phyloP scores from a whole-genome alignment of 2,888 invertebrate species.

The Tachina lurida region DNA sequence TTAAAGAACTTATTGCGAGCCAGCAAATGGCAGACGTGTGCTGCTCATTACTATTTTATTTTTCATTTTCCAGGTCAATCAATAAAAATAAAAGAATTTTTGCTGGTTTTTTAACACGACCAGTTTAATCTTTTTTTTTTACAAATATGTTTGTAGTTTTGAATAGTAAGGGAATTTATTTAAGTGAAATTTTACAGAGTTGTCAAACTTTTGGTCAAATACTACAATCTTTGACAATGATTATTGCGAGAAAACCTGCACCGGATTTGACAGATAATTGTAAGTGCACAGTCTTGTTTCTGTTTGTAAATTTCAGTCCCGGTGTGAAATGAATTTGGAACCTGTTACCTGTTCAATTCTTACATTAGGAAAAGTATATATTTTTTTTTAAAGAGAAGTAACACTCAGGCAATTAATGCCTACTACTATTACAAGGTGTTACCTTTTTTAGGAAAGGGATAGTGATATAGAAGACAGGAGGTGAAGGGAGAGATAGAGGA shows the following conservation, averaged over 20 bases:
- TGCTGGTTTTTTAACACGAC: constrained; percentile 14
- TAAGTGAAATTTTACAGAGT: constrained; percentile 17
- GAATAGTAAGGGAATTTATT: constrained; percentile 28
- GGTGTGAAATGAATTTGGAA: no score
- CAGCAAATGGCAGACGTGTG: constrained; percentile 63
- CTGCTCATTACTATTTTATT: constrained; percentile 46
- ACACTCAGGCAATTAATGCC: no score
- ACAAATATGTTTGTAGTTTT: background rate
- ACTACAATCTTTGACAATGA: background rate
- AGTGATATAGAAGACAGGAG: no score
- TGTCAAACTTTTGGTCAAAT: background rate
- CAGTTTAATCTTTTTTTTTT: constrained; percentile 28
- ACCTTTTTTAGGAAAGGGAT: no score
- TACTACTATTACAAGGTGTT: no score
- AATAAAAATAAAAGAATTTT: constrained; percentile 73
- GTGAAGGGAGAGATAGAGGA: no score
- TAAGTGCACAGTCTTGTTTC: no score
- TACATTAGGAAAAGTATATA: no score
- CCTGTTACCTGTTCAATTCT: no score
- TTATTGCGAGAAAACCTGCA: background rate
- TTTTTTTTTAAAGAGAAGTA: no score
- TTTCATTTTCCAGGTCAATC: constrained; percentile 79
- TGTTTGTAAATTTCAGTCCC: no score
- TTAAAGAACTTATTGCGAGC: background rate
- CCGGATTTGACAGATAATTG: no score